These are phyloP conservation scores for Nipponacmea schrenckii DNA, from an alignment of 2,888 invertebrate genomes.

Conservation along the genomic window DNA sequence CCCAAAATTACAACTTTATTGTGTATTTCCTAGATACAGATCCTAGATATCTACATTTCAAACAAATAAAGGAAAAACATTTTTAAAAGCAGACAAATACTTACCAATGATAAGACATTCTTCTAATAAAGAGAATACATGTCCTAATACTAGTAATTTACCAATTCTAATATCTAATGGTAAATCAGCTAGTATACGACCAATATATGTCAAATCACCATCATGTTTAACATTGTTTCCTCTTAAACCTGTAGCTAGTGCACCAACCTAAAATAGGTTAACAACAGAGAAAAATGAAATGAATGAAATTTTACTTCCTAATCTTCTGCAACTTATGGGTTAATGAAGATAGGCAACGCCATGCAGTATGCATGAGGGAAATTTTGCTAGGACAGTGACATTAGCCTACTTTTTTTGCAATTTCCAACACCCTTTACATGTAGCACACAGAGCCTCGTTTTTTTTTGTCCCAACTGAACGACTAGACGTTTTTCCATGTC, in stretches of 20 bases:
- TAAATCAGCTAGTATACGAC: conserved; percentile 82
- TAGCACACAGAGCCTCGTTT: no score
- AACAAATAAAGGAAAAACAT: no score
- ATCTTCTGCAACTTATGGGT: no score
- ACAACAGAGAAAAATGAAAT: conserved; percentile 61
- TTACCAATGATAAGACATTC: conserved; percentile 84
- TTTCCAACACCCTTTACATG: no score
- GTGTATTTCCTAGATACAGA: no score
- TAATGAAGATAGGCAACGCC: no score
- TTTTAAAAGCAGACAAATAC: not conserved
- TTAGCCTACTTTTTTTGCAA: no score
- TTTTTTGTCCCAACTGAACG: no score
- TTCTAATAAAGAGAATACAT: conserved; percentile 84
- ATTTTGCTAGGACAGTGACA: not conserved
- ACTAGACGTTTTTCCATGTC: no score
- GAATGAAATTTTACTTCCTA: not conserved
- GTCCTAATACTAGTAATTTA: conserved; percentile 87
- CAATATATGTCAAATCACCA: conserved; percentile 89
- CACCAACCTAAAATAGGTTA: conserved; percentile 74
- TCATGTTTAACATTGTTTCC: conserved; percentile 73
- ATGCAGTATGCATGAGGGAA: no score
- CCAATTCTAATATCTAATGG: conserved; percentile 85
- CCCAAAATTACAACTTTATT: no score
- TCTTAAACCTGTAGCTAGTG: conserved; percentile 75
- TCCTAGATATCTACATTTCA: no score